Evolutionary conservation across 2,888 invertebrate genomes (phyloP), one percentile per base, ranked within the genome.

Genomic region (Empis livida): DNA sequence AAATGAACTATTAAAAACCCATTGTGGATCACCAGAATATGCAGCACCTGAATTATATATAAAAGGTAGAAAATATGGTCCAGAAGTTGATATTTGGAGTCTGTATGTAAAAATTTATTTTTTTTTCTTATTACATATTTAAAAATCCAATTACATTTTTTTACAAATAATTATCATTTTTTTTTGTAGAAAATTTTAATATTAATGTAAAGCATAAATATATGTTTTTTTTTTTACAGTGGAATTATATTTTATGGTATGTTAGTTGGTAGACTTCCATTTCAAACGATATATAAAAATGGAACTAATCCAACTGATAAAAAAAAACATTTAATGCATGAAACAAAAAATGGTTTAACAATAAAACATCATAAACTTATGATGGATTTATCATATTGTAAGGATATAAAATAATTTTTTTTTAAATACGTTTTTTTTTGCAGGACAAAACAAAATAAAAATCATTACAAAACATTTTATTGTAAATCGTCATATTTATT

Each of bases 41-140:
- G 85, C 84, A 2, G 84, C 85, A 39, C 85, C 85, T 0, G 84
- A 85, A 66, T 72, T 85, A 50, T 84, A 85, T 61, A 71, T 79
- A 15, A 77, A 78, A 57, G 79, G 79, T 31, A 74, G 76, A 48
- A 74, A 74, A 51, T 85, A 85, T 65, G 84, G 84, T 40, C 79
- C 84, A 10, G 84, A 83, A 67, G 80, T 85, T 42, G 85, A 85
- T 65, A 71, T 85, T 42, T 85, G 85, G 85, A 85, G 84, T 68
- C 71, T 83, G 82, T 82, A 57, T 48, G 54, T 53, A 51, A 23
- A 42, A 1, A 11, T 5, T 14, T 32, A 20, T 20, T 20, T 20
- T 5, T 20, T 5, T 20, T 20, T 20, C 6, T 5, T 5, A 27
- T 8, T 6, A 27, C 23, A 27, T 8, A 27, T 9, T 27, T 8